Evolutionary conservation across 2,888 invertebrate genomes (phyloP), one percentile per base, ranked within the genome.

Genomic region (Eubasilissa splendida): DNA sequence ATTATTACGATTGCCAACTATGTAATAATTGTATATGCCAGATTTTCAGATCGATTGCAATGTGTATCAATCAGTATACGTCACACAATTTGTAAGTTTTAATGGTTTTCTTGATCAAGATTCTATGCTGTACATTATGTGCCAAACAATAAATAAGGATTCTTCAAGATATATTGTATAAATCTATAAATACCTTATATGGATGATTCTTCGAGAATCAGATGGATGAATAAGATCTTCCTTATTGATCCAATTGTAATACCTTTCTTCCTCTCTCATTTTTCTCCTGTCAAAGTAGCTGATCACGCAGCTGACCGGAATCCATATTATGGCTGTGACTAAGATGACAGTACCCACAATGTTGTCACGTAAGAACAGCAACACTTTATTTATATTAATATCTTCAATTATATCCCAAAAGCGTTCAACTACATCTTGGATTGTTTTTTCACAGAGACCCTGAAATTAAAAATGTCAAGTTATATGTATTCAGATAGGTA

Each of bases 341-440:
- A 98, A 91, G 75, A 98, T 95, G 33, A 98, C 96, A 4, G 97
- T 96, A 80, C 98, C 97, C 54, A 99, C 98, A 83, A 98, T 96
- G 87, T 98, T 98, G 89, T 97, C 97, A 80, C 96, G 94, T 76
- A 98, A 91, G 87, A 97, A 97, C 76, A 96, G 92, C 85, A 97
- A 91, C 85, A 97, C 96, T 87, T 96, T 96, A 87, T 97, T 97
- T 81, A 97, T 97, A 88, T 97, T 97, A 80, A 98, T 97, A 86
- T 98, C 97, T 88, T 98, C 98, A 83, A 99, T 98, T 75, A 99
- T 97, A 87, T 97, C 97, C 97, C 98, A 99, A 88, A 99, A 97
- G 53, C 98, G 92, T 88, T 98, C 97, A 10, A 98, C 97, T 42
- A 98, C 96, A 87, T 98, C 98, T 87, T 97, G 97, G 82, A 97